phyloP scores from a whole-genome alignment of 2,797 vertebrate genomes.

The Aselliscus stoliczkanus region DNA sequence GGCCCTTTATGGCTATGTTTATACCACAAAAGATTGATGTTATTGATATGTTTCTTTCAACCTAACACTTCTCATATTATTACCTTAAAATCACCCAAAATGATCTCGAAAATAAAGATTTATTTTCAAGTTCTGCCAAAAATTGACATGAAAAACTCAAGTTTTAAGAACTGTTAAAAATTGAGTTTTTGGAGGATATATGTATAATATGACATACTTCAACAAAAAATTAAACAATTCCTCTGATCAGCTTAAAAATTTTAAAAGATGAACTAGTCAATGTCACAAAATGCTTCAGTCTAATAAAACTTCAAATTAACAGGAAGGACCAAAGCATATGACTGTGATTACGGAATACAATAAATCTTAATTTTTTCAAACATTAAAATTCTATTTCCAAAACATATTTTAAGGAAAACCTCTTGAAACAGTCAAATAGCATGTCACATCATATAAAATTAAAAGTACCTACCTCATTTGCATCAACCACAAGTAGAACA shows the following conservation, averaged over 20 bases:
- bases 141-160: not conserved
- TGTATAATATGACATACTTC: not conserved
- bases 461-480: conserved; percentile 90
- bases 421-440: not conserved
- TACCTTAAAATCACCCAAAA: not conserved
- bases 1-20: not conserved
- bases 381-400: not conserved
- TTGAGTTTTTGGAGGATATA: not conserved
- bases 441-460: not conserved
- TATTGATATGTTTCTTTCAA: not conserved
- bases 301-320: not conserved
- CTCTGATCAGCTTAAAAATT: not conserved
- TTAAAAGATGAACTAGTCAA: not conserved
- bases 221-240: not conserved
- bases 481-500: conserved; percentile 95
- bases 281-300: not conserved
- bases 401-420: not conserved
- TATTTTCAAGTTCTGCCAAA: not conserved
- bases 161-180: not conserved
- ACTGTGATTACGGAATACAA: not conserved
- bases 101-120: not conserved
- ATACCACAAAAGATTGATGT: not conserved
- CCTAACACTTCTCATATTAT: not conserved
- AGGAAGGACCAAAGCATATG: not conserved
- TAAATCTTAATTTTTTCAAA: conserved; percentile 26